Base-by-base conservation (phyloP, 1,140 invertebrate genomes). In the Tetranychus urticae region DNA sequence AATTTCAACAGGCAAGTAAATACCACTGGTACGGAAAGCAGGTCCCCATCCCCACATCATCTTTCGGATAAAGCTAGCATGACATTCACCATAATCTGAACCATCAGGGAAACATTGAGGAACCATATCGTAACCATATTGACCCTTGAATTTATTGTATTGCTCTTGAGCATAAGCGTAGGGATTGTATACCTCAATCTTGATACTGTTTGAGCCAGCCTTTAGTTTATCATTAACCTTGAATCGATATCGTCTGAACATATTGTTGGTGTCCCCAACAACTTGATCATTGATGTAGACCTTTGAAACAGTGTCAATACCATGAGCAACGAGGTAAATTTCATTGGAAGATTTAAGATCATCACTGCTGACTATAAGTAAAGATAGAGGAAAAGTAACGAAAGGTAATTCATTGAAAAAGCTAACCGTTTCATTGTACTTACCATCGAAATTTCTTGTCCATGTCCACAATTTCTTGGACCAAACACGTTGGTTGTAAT, bases 21-120 rank as follows among this genome's bases (percentile, higher is more conserved):
- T 82, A 64, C 91, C 92, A 64, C 86, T 77, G 2, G 88, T 90
- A 0, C 91, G 89, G 65, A 93, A 89, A 0, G 90, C 85, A 13
- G 90, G 88, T 34, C 92, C 93, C 94, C 93, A 98, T 74, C 98
- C 94, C 94, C 94, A 98, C 75, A 97, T 93, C 82, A 91, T 91
- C 76, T 97, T 98, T 60, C 91, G 78, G 58, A 98, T 80, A 71
- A 90, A 85, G 72, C 98, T 96, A 4, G 82, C 82, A 68, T 97
- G 87, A 69, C 91, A 96, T 72, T 94, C 88, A 1, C 94, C 94
- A 64, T 90, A 80, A 67, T 94, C 23, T 23, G 23, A 92, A 2
- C 72, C 72, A 1, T 72, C 65, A 3, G 81, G 79, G 0, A 86
- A 81, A 71, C 90, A 96, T 13, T 76, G 72, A 8, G 89, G 90